Percentiles rank a stretch among this genome's conserved stretches.
These are phyloP conservation scores for Tetragnatha versicolor DNA, from an alignment of 1,140 invertebrate genomes.

Conservation along the genomic window DNA sequence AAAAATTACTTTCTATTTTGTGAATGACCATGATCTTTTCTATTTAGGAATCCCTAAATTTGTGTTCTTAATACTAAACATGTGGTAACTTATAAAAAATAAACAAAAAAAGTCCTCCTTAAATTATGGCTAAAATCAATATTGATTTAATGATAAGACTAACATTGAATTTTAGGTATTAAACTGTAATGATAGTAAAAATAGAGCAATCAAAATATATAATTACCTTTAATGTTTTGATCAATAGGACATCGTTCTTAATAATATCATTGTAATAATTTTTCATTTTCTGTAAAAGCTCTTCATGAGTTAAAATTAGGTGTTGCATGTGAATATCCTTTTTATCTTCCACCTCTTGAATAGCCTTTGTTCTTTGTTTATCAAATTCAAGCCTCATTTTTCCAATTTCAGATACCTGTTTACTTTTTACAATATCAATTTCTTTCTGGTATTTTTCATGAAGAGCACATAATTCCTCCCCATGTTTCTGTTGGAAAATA, in stretches of 20 bases:
- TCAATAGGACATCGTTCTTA: constrained; percentile 35
- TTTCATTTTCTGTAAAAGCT: constrained; percentile 35
- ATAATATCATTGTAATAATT: constrained; percentile 43
- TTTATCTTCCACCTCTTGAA: constrained; percentile 5
- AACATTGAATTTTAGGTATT: neutral
- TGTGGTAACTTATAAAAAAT: neutral
- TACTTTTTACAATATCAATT: constrained; percentile 33
- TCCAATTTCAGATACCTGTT: constrained; percentile 17
- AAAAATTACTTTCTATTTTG: too few species aligned
- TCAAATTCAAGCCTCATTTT: neutral
- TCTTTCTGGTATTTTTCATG: constrained; percentile 30
- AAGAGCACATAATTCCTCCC: constrained; percentile 15
- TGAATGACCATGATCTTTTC: too few species aligned
- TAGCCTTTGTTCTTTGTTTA: neutral
- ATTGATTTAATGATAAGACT: neutral
- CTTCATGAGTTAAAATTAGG: constrained; percentile 31
- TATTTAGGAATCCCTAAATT: neutral
- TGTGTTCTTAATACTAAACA: neutral
- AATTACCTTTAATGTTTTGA: constrained; percentile 23
- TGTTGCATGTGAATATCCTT: constrained; percentile 32
- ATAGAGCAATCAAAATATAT: neutral
- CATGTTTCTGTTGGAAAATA: constrained; percentile 22
- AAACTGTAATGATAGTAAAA: neutral
- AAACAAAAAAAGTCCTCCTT: neutral
- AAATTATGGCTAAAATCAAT: neutral